Conservation (phyloP, 1,140 invertebrate genomes). For the Oryzaephilus surinamensis region DNA sequence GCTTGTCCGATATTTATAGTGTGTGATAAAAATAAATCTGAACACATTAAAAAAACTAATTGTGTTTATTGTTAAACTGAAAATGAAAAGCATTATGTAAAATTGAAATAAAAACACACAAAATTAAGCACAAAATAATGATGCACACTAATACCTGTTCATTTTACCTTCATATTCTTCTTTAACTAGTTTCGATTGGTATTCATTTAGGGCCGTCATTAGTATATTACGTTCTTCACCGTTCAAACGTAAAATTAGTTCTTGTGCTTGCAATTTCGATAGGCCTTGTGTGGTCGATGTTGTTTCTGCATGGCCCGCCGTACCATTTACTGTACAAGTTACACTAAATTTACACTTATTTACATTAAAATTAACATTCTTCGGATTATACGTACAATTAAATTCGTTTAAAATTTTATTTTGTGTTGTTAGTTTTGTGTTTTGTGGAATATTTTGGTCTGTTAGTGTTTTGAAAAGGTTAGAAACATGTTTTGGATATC, state of each 20-base stretch:
- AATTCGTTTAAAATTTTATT: constrained; percentile 6
- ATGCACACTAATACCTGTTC: constrained; percentile 6
- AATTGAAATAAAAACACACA: neutral
- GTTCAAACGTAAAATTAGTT: constrained; percentile 54
- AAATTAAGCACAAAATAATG: neutral
- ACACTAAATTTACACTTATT: constrained; percentile 14
- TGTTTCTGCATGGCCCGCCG: constrained; percentile 31
- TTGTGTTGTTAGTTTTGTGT: constrained; percentile 14
- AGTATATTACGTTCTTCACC: constrained; percentile 55
- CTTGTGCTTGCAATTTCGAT: constrained; percentile 56
- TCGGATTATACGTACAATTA: neutral
- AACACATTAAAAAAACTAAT: neutral
- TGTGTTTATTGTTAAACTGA: neutral
- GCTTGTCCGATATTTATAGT: too few species aligned
- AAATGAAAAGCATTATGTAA: too few species aligned
- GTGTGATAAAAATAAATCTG: neutral
- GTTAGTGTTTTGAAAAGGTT: neutral
- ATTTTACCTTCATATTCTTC: constrained; percentile 60
- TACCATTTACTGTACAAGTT: constrained; percentile 16
- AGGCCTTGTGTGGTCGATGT: constrained; percentile 39
- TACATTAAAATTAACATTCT: constrained; percentile 1
- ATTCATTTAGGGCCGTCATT: constrained; percentile 53
- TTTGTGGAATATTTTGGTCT: constrained; percentile 6
- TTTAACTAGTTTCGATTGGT: constrained; percentile 57
- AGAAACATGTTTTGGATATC: neutral